Evolutionary conservation across 2,888 invertebrate genomes (phyloP), one percentile per base, ranked within the genome.

Genomic region (Papilio protenor): DNA sequence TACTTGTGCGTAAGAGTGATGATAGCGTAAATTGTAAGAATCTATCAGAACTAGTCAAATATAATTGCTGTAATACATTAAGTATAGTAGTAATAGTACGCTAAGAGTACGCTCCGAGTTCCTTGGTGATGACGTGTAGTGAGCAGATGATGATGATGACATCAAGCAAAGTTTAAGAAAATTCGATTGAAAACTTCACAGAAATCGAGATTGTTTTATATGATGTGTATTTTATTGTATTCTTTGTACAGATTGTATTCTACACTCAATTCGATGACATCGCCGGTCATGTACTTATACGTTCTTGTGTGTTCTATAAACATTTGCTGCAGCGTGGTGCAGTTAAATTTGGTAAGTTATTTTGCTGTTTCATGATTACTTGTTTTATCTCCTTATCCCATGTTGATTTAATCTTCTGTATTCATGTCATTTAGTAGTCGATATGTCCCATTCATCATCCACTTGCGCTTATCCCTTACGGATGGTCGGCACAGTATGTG

Each of bases 281-380:
- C 92, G 0, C 91, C 92, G 0, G 85, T 87, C 0, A 92, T 92
- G 91, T 92, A 88, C 77, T 8, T 90, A 0, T 92, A 92, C 77
- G 87, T 92, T 0, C 83, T 92, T 3, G 81, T 91, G 4, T 92
- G 91, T 79, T 92, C 92, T 0, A 86, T 90, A 8, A 89, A 87
- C 40, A 91, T 92, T n/a, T 92, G 91, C 66, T 88, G 88, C 73
- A 87, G 90, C 73, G 88, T 92, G 0, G 84, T 92, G 0, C 92
- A 92, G 73, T 86, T 89, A 40, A 87, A 75, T 79, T 84, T 87
- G 77, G 93, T 92, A 83, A 86, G 90, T 33, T 45, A 18, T 61
- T 61, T 73, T 73, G n/a, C 3, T 21, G 14, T 73, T 73, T 73
- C 11, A 55, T 16, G 55, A 55, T 21, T n/a, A 10, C 6, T 18